A percentile compares a stretch with the other conserved stretches of the same genome.
Evolutionary conservation across 1,140 invertebrate genomes (phyloP).

Genomic region (Brachionus koreanus): DNA sequence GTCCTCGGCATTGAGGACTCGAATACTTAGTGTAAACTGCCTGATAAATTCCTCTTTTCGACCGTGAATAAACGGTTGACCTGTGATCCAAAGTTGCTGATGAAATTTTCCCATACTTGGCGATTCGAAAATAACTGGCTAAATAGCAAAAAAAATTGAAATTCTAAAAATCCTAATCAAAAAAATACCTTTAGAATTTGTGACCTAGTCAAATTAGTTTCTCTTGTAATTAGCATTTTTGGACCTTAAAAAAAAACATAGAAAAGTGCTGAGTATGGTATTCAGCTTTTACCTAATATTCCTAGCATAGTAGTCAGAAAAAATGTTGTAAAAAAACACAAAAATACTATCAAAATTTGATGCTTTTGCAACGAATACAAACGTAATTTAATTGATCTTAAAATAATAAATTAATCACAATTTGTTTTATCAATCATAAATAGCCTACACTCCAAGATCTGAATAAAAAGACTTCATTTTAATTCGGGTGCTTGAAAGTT

Average conservation of each 20-base stretch:
- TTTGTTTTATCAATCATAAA: background rate
- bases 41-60: constrained; percentile 29
- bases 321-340: constrained; percentile 20
- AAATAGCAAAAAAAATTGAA: constrained; percentile 61
- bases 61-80: constrained; percentile 60
- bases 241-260: background rate
- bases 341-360: constrained; percentile 12
- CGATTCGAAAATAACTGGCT: constrained; percentile 79
- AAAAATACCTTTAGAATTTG: background rate
- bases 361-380: constrained; percentile 42
- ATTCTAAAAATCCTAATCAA: background rate
- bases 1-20: background rate
- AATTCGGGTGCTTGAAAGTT: background rate
- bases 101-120: constrained; percentile 78
- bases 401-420: background rate
- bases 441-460: constrained; percentile 10
- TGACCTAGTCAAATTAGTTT: background rate
- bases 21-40: background rate
- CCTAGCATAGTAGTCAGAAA: constrained; percentile 2
- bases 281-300: background rate
- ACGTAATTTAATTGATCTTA: constrained; percentile 36
- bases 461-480: constrained; percentile 38
- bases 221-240: background rate
- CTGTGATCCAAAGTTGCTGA: constrained; percentile 87
- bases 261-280: background rate